Evolutionary conservation across 2,113 vertebrate genomes (phyloP).

Genomic region (Diphyllodes magnificus): DNA sequence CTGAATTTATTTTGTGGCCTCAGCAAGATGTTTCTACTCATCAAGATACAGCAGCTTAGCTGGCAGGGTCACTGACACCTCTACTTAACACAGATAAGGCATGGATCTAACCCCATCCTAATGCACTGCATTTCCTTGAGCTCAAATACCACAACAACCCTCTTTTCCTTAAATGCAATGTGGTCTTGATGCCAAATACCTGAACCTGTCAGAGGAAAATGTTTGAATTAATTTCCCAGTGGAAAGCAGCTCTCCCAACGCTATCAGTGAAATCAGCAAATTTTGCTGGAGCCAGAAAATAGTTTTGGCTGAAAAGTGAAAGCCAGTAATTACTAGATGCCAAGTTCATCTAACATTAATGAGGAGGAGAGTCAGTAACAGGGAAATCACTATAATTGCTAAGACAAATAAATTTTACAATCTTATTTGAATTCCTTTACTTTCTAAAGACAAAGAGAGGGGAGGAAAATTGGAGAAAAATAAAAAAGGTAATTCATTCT

Average conservation of each 20-base stretch:
- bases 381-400: background rate
- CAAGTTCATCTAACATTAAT: conserved; percentile 36
- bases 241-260: background rate
- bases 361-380: background rate
- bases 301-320: conserved; percentile 9
- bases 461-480: background rate
- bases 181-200: background rate
- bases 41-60: background rate
- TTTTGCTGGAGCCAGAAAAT: background rate
- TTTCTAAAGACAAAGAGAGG: background rate
- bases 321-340: conserved; percentile 28
- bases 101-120: background rate
- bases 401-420: background rate
- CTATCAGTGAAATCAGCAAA: background rate
- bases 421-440: background rate
- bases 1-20: background rate
- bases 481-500: background rate
- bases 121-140: background rate
- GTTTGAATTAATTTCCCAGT: background rate
- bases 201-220: background rate
- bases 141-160: background rate
- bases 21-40: background rate
- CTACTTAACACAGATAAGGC: background rate
- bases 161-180: background rate
- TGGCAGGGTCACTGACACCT: background rate